Conservation (phyloP, 2,888 invertebrate genomes). For the Cataglyphis albicans region DNA sequence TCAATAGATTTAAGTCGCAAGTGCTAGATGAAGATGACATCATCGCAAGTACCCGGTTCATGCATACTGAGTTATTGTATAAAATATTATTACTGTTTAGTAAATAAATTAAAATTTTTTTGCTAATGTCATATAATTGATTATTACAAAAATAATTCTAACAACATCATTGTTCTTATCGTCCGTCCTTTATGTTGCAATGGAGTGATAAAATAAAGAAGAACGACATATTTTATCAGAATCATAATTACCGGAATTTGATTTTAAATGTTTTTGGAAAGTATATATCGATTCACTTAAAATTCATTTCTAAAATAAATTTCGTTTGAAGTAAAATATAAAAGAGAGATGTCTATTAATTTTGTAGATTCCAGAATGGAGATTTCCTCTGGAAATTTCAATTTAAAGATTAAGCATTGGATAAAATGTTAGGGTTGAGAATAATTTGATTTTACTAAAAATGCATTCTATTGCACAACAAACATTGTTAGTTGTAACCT, state of each 20-base stretch:
- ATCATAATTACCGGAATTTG: neutral
- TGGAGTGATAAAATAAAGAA: neutral
- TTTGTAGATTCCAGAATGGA: neutral
- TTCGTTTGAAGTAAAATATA: neutral
- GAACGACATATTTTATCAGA: neutral
- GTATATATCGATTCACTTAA: too few species aligned
- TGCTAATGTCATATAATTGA: neutral
- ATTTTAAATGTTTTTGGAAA: neutral
- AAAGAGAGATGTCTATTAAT: neutral
- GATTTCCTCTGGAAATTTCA: neutral
- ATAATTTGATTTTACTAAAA: neutral
- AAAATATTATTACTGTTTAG: neutral
- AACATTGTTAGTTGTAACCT: neutral
- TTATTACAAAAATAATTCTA: neutral
- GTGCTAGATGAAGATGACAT: slow-evolving; percentile 22
- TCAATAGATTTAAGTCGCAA: neutral
- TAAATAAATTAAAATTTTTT: neutral
- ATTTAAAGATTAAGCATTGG: neutral
- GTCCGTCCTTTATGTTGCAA: neutral
- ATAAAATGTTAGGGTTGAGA: neutral
- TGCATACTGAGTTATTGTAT: neutral
- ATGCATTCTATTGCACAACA: neutral
- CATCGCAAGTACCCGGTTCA: neutral
- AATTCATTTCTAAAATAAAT: neutral
- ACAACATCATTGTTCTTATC: neutral